These are phyloP conservation scores for Myotis brandtii DNA, from an alignment of 2,113 vertebrate genomes.

Conservation along the genomic window DNA sequence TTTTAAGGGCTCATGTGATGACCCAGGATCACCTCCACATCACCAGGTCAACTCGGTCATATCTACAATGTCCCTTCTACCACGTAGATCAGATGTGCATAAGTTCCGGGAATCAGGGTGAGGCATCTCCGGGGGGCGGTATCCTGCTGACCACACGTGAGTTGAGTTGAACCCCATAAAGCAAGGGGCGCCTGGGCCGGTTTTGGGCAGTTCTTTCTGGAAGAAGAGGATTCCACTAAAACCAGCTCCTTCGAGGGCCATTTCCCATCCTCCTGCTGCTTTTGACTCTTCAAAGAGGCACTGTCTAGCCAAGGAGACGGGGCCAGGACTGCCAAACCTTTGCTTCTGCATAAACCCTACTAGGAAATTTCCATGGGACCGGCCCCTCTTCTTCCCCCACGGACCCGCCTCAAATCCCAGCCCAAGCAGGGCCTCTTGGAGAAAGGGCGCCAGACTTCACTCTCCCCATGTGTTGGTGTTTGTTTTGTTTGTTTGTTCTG, in stretches of 20 bases:
- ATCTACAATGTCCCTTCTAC: neutral
- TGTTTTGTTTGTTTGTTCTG: neutral
- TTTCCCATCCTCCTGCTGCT: constrained; percentile 37
- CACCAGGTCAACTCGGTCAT: neutral
- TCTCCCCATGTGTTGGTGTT: too few relatives aligned
- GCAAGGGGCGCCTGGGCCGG: neutral
- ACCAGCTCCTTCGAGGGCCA: neutral
- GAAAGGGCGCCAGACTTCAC: accelerated
- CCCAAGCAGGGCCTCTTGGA: neutral
- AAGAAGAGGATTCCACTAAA: constrained; percentile 22
- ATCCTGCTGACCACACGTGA: neutral
- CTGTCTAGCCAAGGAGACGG: constrained; percentile 52
- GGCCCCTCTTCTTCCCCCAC: neutral
- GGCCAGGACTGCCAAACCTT: constrained; percentile 51
- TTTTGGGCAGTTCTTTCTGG: neutral
- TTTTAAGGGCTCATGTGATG: accelerated
- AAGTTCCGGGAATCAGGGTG: neutral
- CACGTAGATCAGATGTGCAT: accelerated
- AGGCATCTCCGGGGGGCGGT: accelerated
- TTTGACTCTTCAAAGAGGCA: constrained; percentile 63
- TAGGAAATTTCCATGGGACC: constrained; percentile 74
- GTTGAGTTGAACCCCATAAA: neutral
- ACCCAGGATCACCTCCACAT: neutral
- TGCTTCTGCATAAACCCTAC: constrained; percentile 27
- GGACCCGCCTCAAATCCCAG: neutral